phyloP scores from a whole-genome alignment of 2,113 vertebrate species.

The Grammomys dolichurus region DNA sequence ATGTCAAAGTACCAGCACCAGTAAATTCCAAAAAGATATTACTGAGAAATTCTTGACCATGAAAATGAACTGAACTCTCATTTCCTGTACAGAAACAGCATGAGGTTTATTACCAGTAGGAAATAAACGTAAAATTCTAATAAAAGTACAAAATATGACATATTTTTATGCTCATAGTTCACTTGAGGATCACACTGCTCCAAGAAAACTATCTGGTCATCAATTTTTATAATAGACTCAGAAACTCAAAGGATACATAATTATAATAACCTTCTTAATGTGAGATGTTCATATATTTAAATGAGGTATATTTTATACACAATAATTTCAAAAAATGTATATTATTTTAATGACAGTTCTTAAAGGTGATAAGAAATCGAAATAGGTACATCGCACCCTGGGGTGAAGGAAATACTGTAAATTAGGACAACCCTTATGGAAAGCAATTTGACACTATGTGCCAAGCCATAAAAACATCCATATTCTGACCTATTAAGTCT shows the following conservation, averaged over 20 bases:
- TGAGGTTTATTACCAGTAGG: slow-evolving; percentile 69
- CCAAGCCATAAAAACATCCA: slow-evolving; percentile 46
- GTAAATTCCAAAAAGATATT: slow-evolving; percentile 59
- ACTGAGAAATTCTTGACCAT: slow-evolving; percentile 54
- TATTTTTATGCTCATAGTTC: slow-evolving; percentile 71
- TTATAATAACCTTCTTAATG: slow-evolving; percentile 74
- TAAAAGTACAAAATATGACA: slow-evolving; percentile 69
- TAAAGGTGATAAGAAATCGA: slow-evolving; percentile 63
- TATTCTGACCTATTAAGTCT: slow-evolving; percentile 58
- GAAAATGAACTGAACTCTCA: slow-evolving; percentile 63
- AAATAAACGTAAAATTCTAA: slow-evolving; percentile 72
- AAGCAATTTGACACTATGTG: slow-evolving; percentile 66
- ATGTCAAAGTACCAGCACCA: neutral
- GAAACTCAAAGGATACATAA: slow-evolving; percentile 73
- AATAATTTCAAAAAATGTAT: slow-evolving; percentile 69
- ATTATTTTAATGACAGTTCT: slow-evolving; percentile 65
- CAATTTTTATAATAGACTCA: slow-evolving; percentile 70
- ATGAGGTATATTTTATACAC: slow-evolving; percentile 69
- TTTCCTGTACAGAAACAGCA: slow-evolving; percentile 71
- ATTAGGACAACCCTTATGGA: slow-evolving; percentile 59
- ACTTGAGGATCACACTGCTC: slow-evolving; percentile 63
- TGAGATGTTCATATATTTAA: slow-evolving; percentile 72
- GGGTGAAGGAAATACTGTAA: neutral
- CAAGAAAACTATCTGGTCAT: slow-evolving; percentile 70
- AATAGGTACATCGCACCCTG: neutral